Base-by-base conservation (phyloP, 2,888 invertebrate genomes). In the Cataglyphis rosenhaueri region DNA sequence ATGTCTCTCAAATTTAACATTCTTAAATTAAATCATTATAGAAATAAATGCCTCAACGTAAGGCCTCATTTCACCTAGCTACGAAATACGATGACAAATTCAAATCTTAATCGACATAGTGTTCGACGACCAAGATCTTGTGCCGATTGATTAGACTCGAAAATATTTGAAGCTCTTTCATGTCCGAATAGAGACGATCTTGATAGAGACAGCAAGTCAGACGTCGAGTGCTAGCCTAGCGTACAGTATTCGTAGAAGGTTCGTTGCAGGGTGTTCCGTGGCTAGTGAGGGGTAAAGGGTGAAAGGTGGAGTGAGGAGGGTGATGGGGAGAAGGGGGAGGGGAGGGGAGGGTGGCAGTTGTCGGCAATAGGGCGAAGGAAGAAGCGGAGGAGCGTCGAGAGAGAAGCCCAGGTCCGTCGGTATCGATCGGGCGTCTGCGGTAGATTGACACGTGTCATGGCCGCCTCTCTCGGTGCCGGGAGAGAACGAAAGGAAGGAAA, bases 381-480 rank as follows among this genome's bases (percentile, higher is more conserved):
- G 87, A 86, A 86, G 87, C 84, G 89, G 90, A 85, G 89, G 84
- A 89, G 88, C 81, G 87, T 81, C 59, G 74, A 88, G 90, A 52
- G 89, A 88, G 91, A 91, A 91, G 90, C 88, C 92, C 90, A 92
- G 92, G 93, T 93, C 93, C 93, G 93, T 93, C 92, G 92, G 94
- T 94, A 94, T 94, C 94, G 94, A 94, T 94, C 94, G 92, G 92
- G 93, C 93, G 94, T 94, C 94, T 94, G 94, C 93, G 94, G 94
- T 94, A 94, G 94, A 94, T 94, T 94, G 94, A 94, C 94, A 94
- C 94, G 94, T 94, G 94, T 94, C 94, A 94, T 94, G 94, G 94
- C 94, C 92, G 94, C 93, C 93, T 92, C 91, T 78, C 78, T 86
- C 88, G 89, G 88, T 89, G 88, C 86, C 85, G 25, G 85, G 85